Evolutionary conservation across 2,797 vertebrate genomes (phyloP), one percentile per base, ranked within the genome.

Genomic region (Xerus rutilus): DNA sequence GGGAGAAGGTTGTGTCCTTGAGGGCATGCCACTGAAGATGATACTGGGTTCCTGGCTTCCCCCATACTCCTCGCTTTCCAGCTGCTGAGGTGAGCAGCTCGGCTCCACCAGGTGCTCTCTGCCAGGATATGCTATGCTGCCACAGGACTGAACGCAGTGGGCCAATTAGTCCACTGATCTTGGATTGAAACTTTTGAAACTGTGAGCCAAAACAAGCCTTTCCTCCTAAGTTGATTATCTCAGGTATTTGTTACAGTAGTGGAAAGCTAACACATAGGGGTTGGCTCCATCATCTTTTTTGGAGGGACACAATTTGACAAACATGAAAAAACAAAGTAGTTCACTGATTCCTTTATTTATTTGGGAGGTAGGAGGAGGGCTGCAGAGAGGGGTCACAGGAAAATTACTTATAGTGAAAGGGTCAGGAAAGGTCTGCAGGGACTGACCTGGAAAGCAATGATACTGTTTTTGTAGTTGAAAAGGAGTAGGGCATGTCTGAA

Each of bases 401-500:
- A 69, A 72, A 90, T 89, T 35, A 89, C 62, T 90, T 67, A 20
- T 2, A 52, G 39, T 57, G 43, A 30, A 43, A 65, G 28, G 21
- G 32, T 11, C 15, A 73, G 64, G 47, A 76, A 59, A 65, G 82
- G 28, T 67, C 35, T 67, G 84, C 15, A 1, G 88, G 93, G 86
- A 8, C 85, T 30, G 79, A 94, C 95, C 88, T 88, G 84, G 96
- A 97, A 95, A 95, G 98, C 97, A 96, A 1, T 96, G 98, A 97
- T 89, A 94, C 93, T 93, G 92, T 74, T 90, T 91, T 94, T 62
- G 70, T 82, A 92, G 76, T 59, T 91, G 91, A 65, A 93, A 81
- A 97, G 90, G 84, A 96, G 65, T 85, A 97, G 98, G 98, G 98
- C 97, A 52, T 86, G 39, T 94, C 89, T 96, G 91, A 96, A 98